Evolutionary conservation across 2,888 invertebrate genomes (phyloP), one percentile per base, ranked within the genome.

Genomic region (Cacoxenus indagator): DNA sequence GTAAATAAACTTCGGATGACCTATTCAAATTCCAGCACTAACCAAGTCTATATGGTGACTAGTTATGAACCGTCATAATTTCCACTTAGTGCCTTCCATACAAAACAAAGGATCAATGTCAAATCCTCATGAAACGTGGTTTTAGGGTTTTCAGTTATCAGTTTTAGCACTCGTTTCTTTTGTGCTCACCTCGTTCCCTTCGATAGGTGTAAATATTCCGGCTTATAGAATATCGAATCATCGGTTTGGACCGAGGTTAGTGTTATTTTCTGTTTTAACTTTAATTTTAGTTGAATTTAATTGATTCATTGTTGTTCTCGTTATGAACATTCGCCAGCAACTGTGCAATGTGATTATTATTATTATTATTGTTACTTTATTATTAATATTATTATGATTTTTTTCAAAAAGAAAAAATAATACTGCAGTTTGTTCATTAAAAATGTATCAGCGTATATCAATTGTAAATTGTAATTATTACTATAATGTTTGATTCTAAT

Each of bases 281-380:
- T n/a, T n/a, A n/a, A 59, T 8, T 62, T 62, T 62, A 62, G 61
- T 62, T 43, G 61, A 62, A 61, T 62, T 43, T 62, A 62, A 43
- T 14, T 62, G 19, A 62, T 62, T 43, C 17, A 22, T 62, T 62
- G 61, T 62, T 62, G 31, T 43, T 37, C 8, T 45, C 45, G 22
- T 45, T 45, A 62, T 62, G 26, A 26, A 24, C 43, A 62, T 62
- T 62, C 24, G 37, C 61, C 29, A 57, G 29, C 17, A 57, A 27
- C 57, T 57, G 29, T 29, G 57, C 27, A 29, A 29, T 57, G 57
- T 57, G 29, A 62, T 62, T 62, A 22, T 24, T 43, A 45, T 51
- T 51, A 51, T 51, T 51, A 17, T 22, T n/a, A 22, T 51, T 22
- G 4, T 51, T 51, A 0, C n/a, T 51, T 51, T 22, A 9, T 51